Evolutionary conservation across 2,888 invertebrate species (phyloP), one percentile per base, ranked within the genome.

Genomic region (Abscondita cerata): DNA sequence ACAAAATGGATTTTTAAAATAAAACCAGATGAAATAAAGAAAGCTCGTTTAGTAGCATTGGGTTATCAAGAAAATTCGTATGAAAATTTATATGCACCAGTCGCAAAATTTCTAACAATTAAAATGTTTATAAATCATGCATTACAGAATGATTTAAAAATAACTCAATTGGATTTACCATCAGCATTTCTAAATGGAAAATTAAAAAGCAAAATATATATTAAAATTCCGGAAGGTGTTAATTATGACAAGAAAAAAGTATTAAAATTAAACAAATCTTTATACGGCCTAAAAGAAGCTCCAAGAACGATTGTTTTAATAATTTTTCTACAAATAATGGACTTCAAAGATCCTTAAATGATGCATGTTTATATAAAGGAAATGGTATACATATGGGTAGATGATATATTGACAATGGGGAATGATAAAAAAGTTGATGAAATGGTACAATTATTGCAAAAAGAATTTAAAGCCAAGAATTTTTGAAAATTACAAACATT

Each of bases 131-230:
- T 3, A 31, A 61, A 36, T 52, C 57, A 18, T 20, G 44, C 36
- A 60, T 47, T 50, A 25, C 60, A 12, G 56, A 66, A 53, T 60
- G 60, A 19, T 38, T 8, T 20, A 53, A 47, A 51, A 9, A 52
- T 46, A 11, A 61, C 52, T 52, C 13, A 57, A 31, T 12, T n/a
- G n/a, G n/a, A n/a, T n/a, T n/a, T n/a, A n/a, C n/a, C n/a, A n/a
- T n/a, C n/a, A n/a, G n/a, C n/a, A n/a, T n/a, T n/a, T n/a, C n/a
- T n/a, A n/a, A n/a, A n/a, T 36, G 62, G 61, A 31, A 58, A 34
- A 20, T 41, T 66, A 15, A 41, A 48, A 16, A 33, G 38, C 4
- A 50, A 64, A 38, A 52, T 34, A 20, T 44, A 16, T n/a, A n/a
- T n/a, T 20, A 51, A 18, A 25, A 56, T 53, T n/a, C 54, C 40